Percentiles rank a stretch among this genome's conserved stretches.
phyloP scores from a whole-genome alignment of 2,113 vertebrate species.

The Hippopotamus amphibius region DNA sequence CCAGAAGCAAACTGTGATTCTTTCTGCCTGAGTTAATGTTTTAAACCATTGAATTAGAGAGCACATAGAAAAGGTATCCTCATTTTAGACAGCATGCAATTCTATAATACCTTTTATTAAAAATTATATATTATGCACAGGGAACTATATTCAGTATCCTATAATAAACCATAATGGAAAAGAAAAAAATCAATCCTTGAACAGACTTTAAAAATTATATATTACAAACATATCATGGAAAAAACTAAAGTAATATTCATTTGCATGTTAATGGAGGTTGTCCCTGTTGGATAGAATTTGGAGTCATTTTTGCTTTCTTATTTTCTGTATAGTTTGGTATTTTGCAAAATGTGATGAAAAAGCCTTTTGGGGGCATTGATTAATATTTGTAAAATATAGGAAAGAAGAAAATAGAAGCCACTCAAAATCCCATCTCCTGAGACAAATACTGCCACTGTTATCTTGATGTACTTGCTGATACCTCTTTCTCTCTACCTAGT shows the following conservation, averaged over 20 bases:
- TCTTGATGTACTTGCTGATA: background rate
- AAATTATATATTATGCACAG: background rate
- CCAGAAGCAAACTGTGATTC: background rate
- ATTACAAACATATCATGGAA: background rate
- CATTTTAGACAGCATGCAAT: background rate
- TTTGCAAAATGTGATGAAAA: conserved; percentile 14
- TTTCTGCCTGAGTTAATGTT: background rate
- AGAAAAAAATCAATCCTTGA: background rate
- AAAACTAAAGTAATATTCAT: background rate
- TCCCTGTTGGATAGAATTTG: background rate
- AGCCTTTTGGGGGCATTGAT: background rate
- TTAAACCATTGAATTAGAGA: background rate
- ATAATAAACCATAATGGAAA: background rate
- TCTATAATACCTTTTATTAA: background rate
- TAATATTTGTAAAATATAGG: conserved; percentile 9
- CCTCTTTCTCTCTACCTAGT: background rate
- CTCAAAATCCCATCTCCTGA: background rate
- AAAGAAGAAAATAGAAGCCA: background rate
- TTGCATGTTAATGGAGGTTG: background rate
- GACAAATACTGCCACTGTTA: background rate
- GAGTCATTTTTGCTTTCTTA: background rate
- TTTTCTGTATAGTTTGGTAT: conserved; percentile 1
- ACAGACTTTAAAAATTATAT: background rate
- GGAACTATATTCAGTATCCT: background rate
- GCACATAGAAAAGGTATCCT: background rate